phyloP scores from a whole-genome alignment of 2,797 vertebrate species.

The Botia almorhae region DNA sequence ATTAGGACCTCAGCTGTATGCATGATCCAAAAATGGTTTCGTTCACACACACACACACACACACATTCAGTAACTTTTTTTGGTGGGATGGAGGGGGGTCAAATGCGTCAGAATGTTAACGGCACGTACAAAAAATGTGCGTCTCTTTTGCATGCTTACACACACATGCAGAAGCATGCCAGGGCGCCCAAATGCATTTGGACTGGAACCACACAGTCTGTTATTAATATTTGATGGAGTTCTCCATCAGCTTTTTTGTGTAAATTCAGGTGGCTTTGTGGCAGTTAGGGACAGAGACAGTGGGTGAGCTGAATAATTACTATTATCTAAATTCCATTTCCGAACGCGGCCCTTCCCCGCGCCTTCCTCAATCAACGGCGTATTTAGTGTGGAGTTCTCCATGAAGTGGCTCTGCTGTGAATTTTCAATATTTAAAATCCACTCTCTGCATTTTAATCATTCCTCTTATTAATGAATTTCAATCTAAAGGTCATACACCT shows the following conservation, averaged over 20 bases:
- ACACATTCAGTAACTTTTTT: slow-evolving; percentile 6
- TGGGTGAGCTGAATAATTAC: slow-evolving; percentile 60
- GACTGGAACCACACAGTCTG: slow-evolving; percentile 49
- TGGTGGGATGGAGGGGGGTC: not conserved
- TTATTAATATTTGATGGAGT: slow-evolving; percentile 66
- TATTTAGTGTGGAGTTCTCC: slow-evolving; percentile 52
- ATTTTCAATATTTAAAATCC: slow-evolving; percentile 56
- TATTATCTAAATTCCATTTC: slow-evolving; percentile 63
- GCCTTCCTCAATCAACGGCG: slow-evolving; percentile 49
- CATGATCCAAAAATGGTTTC: slow-evolving; percentile 30
- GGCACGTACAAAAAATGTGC: not conserved
- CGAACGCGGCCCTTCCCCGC: slow-evolving; percentile 37
- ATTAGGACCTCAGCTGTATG: slow-evolving; percentile 52
- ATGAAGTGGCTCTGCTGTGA: slow-evolving; percentile 53
- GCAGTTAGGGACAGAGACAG: slow-evolving; percentile 45
- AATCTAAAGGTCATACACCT: slow-evolving; percentile 44
- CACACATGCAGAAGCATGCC: slow-evolving; percentile 28
- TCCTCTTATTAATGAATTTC: slow-evolving; percentile 46
- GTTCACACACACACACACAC: slow-evolving; percentile 31
- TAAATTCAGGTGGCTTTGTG: slow-evolving; percentile 55
- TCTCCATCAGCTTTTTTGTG: slow-evolving; percentile 44
- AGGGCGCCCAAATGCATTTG: slow-evolving; percentile 46
- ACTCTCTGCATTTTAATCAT: slow-evolving; percentile 53
- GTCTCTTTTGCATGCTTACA: slow-evolving; percentile 33
- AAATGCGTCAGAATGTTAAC: slow-evolving; percentile 15